A percentile compares a stretch with the other conserved stretches of the same genome.
Conservation (phyloP, 2,797 vertebrate species). For the Fistularia tabacaria region DNA sequence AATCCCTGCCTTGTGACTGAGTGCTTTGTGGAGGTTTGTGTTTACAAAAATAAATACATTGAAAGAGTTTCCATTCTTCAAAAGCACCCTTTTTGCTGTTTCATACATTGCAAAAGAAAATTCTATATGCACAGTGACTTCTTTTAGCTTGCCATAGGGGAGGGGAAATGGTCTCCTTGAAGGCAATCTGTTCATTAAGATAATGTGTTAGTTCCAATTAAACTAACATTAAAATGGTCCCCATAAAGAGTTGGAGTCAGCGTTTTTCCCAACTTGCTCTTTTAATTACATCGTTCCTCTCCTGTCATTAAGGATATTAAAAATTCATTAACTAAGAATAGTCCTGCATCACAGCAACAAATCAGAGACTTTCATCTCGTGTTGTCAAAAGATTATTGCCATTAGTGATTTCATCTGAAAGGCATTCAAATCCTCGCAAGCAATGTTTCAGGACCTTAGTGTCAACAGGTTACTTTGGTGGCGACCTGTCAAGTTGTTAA, state of each 20-base stretch:
- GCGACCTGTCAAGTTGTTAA: slow-evolving; percentile 59
- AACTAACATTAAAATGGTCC: slow-evolving; percentile 99
- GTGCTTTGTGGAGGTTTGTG: slow-evolving; percentile 18
- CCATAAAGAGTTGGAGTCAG: slow-evolving; percentile 99
- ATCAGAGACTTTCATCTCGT: slow-evolving; percentile 95
- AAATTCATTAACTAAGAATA: slow-evolving; percentile 99
- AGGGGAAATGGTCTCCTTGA: slow-evolving; percentile 80
- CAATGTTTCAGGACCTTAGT: slow-evolving; percentile 38
- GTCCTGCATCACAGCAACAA: slow-evolving; percentile 84
- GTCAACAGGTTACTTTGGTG: slow-evolving; percentile 71
- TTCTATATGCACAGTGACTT: slow-evolving; percentile 61
- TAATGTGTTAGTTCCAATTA: slow-evolving; percentile 99
- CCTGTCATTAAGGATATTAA: slow-evolving; percentile 99
- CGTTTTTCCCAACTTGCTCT: slow-evolving; percentile 99
- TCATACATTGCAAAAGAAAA: slow-evolving; percentile 28
- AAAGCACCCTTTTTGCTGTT: slow-evolving; percentile 17
- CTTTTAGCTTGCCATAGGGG: slow-evolving; percentile 66
- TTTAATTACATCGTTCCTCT: slow-evolving; percentile 99
- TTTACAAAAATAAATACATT: slow-evolving; percentile 10
- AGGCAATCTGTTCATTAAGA: slow-evolving; percentile 99
- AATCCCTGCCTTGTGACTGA: slow-evolving; percentile 12
- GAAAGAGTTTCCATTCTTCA: not conserved
- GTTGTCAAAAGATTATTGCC: slow-evolving; percentile 78
- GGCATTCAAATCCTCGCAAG: slow-evolving; percentile 44
- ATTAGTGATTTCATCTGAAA: slow-evolving; percentile 72